Base-by-base conservation (phyloP, 2,888 invertebrate species). In the Hydrotaea cyrtoneurina region DNA sequence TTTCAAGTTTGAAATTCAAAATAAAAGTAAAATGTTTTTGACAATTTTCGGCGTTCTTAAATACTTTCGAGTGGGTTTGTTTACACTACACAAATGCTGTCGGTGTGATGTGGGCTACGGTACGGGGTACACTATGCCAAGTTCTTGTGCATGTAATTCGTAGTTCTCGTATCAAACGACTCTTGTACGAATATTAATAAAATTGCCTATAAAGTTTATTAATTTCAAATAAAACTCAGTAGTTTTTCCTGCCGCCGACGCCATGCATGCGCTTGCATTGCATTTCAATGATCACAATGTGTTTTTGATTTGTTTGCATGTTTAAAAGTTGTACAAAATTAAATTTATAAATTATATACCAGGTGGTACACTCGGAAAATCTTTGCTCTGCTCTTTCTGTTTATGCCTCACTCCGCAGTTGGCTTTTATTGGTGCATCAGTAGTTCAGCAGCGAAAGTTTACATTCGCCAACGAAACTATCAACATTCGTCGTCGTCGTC, bases 291-390 rank as follows among this genome's bases (percentile, higher is more conserved):
- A 69, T 69, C 46, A 46, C 46, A 69, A 69, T 76, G 46, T 17
- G 80, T 21, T 77, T 77, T 77, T 77, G 77, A 83, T 83, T 80
- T 62, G 19, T 71, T 83, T 77, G 83, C 83, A 83, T 80, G 80
- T 78, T 80, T 21, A 26, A 15, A 73, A 17, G 53, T 74, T 80
- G 36, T 82, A 78, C 62, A 71, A 75, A 82, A 64, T 76, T 66
- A 79, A 79, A 80, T 73, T 77, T 73, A 74, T 77, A 80, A 77
- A 83, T 77, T 73, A 71, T 75, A 71, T 64, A 21, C 71, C 75
- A 64, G 62, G 57, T 78, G 77, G 46, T n/a, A n/a, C n/a, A n/a
- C n/a, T n/a, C 17, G 39, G 17, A 69, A 31, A 31, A 31, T 39
- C 69, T 69, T 39, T 66, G 43, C 17, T 69, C 69, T 31, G 31